Evolutionary conservation across 2,113 vertebrate genomes (phyloP), one percentile per base, ranked within the genome.

Genomic region (Alethe diademata): DNA sequence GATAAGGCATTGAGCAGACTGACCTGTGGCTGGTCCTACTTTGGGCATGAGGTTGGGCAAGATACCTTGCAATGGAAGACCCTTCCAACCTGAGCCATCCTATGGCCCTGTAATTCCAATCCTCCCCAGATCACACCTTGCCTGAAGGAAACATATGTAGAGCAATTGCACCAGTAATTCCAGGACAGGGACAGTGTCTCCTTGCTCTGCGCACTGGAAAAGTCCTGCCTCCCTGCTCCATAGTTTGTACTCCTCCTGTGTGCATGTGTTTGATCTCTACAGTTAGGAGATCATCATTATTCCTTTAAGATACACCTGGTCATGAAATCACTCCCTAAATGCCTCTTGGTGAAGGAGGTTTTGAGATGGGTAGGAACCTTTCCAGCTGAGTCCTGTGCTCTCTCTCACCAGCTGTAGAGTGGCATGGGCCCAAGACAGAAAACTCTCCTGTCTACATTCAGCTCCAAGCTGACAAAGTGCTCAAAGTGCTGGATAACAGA

Each of bases 361-460:
- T 19, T 90, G 60, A 40, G 17, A 35, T 15, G 40, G 64, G 17
- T 2, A 25, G 24, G 64, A 58, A 23, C 2, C 2, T 54, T 71
- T 43, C 62, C 56, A 65, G 15, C 80, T 89, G 31, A 76, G 19
- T 62, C 12, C 45, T 61, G 13, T 82, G 58, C 69, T 75, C 67
- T 96, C 60, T 90, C 73, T 71, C 43, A 43, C 15, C 96, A 99
- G 99, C 98, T 4, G 96, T 94, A 70, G 99, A 99, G 95, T 99
- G 99, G 99, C 98, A 98, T 1, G 98, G 99, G 40, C 97, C 97
- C 61, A 97, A 90, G 70, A 97, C 97, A 38, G 92, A 95, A 17
- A 97, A 92, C 71, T 98, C 96, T 35, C 97, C 96, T 0, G 67
- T 99, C 86, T 97, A 90, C 90, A 86, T 98, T 86, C 98, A 98